Base-by-base conservation (phyloP, 2,113 vertebrate species). In the Manacus vitellinus region DNA sequence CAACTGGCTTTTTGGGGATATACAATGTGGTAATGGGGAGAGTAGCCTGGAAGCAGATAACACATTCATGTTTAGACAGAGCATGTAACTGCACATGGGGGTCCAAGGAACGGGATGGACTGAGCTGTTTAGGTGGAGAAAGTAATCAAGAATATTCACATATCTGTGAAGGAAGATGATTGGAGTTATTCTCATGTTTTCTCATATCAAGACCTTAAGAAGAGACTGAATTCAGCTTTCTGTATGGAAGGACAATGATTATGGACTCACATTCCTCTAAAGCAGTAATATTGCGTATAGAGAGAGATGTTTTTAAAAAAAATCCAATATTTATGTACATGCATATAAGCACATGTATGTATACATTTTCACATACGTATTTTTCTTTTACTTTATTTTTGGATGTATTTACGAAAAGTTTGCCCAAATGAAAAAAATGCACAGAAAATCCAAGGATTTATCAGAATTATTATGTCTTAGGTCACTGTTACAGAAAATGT, bases 31-130 rank as follows among this genome's bases (percentile, higher is more conserved):
- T 3, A 68, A 21, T 23, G 13, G n/a, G 30, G 28, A 41, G 2
- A 72, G 10, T 11, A 85, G 33, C 8, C 9, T 41, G 30, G 11
- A 71, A 79, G n/a, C 13, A 59, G 15, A 18, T 39, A 33, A 47
- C 4, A 33, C 18, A 13, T 71, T 78, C 7, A 3, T 27, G 2
- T 72, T 54, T 72, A 67, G 12, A 25, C 5, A 58, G 31, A 75
- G 10, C 3, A 4, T 33, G n/a, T 1, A 6, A 21, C 21, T 51
- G 12, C 6, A 9, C 8, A 11, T 8, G 4, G 8, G 4, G 6
- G 8, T 5, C 2, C 17, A 30, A 71, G 17, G 16, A 3, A 5
- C 4, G 1, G 10, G 13, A 12, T 19, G 12, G 54, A 52, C 15
- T 0, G 2, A 79, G 25, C 17, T 66, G 20, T 43, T 27, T 44